Evolutionary conservation across 2,797 vertebrate genomes (phyloP), one percentile per base, ranked within the genome.

Genomic region (Sebastes matsubarae): DNA sequence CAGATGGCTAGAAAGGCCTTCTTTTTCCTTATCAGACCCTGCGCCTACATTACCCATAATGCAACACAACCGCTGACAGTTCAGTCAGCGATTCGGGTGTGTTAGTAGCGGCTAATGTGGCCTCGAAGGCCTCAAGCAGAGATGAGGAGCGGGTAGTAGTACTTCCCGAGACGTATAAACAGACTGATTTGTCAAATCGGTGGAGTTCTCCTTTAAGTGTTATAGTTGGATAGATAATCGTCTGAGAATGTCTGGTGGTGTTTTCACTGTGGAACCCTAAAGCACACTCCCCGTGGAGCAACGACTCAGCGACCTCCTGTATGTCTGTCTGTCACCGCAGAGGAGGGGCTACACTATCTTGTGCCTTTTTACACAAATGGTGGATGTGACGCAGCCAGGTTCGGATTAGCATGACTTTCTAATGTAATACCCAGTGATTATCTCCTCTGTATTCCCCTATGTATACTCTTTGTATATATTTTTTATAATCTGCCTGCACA

Each of bases 401-500:
- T 79, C 75, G 72, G 77, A 91, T 90, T 71, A 85, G 93, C 89
- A 92, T 93, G 92, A 89, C 66, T 88, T 88, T 93, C 77, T 91
- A 78, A 85, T 72, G 70, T 87, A 80, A 80, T 77, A 75, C 59
- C 72, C 66, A 75, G 77, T 83, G 84, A 88, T 76, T 58, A 75
- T 81, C 69, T 86, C 86, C 75, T 71, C 83, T 90, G 75, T 88
- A 79, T 57, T 86, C 70, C 68, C 70, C 66, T 55, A 73, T 83
- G 86, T 93, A 89, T 90, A 85, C 84, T 89, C 75, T 67, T 67
- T 88, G 87, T 93, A 81, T 93, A 92, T 91, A 84, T 90, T 95
- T 94, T 95, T 92, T 94, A 78, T 94, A 93, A 88, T 87, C 87
- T 93, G 88, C 92, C 93, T 94, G 92, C 93, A 94, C 93, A 94